Evolutionary conservation across 2,888 invertebrate species (phyloP).

Genomic region (Taphrorychus bicolor): DNA sequence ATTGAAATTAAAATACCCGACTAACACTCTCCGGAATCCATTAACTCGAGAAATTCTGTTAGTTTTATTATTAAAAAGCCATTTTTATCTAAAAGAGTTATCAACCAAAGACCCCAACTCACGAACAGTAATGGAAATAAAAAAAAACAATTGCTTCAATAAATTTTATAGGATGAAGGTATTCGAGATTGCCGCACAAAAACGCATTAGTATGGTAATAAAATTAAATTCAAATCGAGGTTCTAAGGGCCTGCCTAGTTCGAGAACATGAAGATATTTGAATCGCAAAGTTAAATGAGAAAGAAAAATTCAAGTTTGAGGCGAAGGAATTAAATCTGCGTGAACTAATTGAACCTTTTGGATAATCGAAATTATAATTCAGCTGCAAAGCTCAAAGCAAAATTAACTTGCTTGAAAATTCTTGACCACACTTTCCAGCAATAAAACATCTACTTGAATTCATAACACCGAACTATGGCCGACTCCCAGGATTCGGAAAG

Average conservation of each 20-base stretch:
- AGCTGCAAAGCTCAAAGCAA: too few relatives aligned
- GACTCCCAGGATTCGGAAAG: constrained; percentile 7
- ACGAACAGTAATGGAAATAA: constrained; percentile 24
- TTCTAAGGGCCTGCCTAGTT: constrained; percentile 26
- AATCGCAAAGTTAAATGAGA: constrained; percentile 46
- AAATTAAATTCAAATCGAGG: constrained; percentile 36
- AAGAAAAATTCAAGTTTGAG: constrained; percentile 26
- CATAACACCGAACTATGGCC: neutral
- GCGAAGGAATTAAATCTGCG: constrained; percentile 17
- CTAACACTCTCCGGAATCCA: constrained; percentile 8
- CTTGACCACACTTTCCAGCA: too few relatives aligned
- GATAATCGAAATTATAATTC: too few relatives aligned
- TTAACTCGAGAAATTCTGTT: constrained; percentile 13
- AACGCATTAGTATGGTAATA: constrained; percentile 38
- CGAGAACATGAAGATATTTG: constrained; percentile 40
- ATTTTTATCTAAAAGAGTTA: constrained; percentile 33
- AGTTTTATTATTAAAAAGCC: constrained; percentile 17
- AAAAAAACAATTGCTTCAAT: constrained; percentile 34
- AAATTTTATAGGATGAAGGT: constrained; percentile 33
- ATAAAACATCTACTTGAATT: neutral
- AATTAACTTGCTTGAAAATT: too few relatives aligned
- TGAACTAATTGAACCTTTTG: constrained; percentile 19
- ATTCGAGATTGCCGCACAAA: constrained; percentile 24
- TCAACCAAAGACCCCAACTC: constrained; percentile 19
- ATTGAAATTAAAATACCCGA: constrained; percentile 19